Conservation (phyloP, 2,797 vertebrate species). For the Vultur gryphus region DNA sequence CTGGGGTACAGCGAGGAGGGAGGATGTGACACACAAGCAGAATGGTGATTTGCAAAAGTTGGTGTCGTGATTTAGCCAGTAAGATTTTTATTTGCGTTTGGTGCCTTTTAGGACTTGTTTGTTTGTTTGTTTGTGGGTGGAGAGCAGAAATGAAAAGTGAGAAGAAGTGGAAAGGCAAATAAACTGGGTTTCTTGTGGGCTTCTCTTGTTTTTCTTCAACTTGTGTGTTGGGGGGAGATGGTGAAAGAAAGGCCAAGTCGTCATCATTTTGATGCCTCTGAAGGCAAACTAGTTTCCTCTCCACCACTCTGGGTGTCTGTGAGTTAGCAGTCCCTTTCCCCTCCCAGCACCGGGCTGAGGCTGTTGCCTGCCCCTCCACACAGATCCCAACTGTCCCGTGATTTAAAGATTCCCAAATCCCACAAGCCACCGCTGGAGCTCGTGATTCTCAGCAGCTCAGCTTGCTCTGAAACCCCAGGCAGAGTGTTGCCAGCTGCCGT, state of each 20-base stretch:
- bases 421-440: neutral
- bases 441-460: neutral
- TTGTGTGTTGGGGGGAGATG: accelerated
- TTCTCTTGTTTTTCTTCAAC: neutral
- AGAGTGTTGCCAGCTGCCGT: accelerated
- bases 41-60: neutral
- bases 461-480: neutral
- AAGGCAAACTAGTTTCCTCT: neutral
- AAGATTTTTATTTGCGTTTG: neutral
- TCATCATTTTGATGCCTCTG: neutral
- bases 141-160: too few relatives aligned
- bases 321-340: neutral
- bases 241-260: neutral
- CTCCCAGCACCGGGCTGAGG: neutral
- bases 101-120: neutral
- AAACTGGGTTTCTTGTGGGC: neutral
- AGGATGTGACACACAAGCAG: neutral
- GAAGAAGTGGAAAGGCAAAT: neutral
- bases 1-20: neutral
- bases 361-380: neutral
- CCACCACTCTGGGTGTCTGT: accelerated
- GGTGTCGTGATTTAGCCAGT: neutral
- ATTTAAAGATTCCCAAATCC: neutral
- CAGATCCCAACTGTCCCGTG: accelerated
- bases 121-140: neutral